Evolutionary conservation across 1,140 invertebrate species (phyloP), one percentile per base, ranked within the genome.

Genomic region (Cardiocondyla obscurior): DNA sequence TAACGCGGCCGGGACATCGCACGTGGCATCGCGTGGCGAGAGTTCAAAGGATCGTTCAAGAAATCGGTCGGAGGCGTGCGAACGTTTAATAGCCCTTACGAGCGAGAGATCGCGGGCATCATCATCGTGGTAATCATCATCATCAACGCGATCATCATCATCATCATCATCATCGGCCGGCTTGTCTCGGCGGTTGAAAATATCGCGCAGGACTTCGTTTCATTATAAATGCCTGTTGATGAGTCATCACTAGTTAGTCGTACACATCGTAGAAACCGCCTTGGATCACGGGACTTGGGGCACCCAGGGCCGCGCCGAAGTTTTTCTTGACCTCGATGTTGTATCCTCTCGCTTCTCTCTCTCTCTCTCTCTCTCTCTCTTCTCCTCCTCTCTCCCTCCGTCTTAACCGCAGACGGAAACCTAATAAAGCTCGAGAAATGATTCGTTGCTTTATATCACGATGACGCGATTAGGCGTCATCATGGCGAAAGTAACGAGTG

Each of bases 141-240:
- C 10, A 42, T 25, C 7, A 12, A 6, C 30, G 5, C 0, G 5
- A 25, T 42, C 39, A 14, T 42, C 8, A 14, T 42, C 39, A 0
- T 12, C 39, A 46, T 46, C 44, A 16, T 46, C 44, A 5, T 46
- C 44, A 4, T 39, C 33, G 5, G 10, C 39, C 36, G 19, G 25
- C 60, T 25, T 12, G n/a, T n/a, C 39, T 1, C 8, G 25, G 19
- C 22, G 16, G 19, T 12, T 69, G 14, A 12, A 76, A 85, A 74
- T 39, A 62, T 85, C 76, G 60, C 82, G 55, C 60, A 83, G 60
- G 85, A 86, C 82, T 82, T 84, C 7, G 76, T 81, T 84, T 82
- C 69, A 70, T 82, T 85, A 85, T 85, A 85, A 57, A 85, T 74
- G 19, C 77, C 62, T 69, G 70, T 55, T 58, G 76, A 70, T 86